phyloP scores from a whole-genome alignment of 2,888 invertebrate species.

The Apodemia mormo region DNA sequence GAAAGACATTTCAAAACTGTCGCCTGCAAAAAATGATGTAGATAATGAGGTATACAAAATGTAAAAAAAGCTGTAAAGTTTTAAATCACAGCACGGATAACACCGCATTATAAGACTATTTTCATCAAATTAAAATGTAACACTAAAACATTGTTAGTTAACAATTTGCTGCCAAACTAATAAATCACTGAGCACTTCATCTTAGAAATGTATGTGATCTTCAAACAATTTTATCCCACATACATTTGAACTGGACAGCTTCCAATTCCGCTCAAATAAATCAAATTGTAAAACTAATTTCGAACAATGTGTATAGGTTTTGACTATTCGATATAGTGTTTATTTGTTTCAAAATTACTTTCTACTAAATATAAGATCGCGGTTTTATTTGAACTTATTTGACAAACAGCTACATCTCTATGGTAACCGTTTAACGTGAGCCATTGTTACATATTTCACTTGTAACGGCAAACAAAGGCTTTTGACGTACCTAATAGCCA shows the following conservation, averaged over 20 bases:
- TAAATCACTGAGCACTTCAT: conserved; percentile 31
- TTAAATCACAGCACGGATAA: not conserved
- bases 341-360: not conserved
- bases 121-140: conserved; percentile 21
- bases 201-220: conserved; percentile 35
- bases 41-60: conserved; percentile 57
- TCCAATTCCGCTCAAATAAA: conserved; percentile 34
- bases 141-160: conserved; percentile 24
- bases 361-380: not conserved
- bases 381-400: not conserved
- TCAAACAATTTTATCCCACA: conserved; percentile 35
- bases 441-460: not conserved
- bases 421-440: not conserved
- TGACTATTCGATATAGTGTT: not conserved
- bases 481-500: not conserved
- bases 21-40: conserved; percentile 55
- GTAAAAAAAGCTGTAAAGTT: not conserved
- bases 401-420: not conserved
- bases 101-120: not conserved
- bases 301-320: conserved; percentile 26
- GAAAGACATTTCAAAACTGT: conserved; percentile 58
- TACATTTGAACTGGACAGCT: conserved; percentile 34
- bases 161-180: conserved; percentile 33
- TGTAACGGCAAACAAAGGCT: not conserved
- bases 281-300: conserved; percentile 27